Evolutionary conservation across 2,797 vertebrate genomes (phyloP), one percentile per base, ranked within the genome.

Genomic region (Paramormyrops hopkinsi): DNA sequence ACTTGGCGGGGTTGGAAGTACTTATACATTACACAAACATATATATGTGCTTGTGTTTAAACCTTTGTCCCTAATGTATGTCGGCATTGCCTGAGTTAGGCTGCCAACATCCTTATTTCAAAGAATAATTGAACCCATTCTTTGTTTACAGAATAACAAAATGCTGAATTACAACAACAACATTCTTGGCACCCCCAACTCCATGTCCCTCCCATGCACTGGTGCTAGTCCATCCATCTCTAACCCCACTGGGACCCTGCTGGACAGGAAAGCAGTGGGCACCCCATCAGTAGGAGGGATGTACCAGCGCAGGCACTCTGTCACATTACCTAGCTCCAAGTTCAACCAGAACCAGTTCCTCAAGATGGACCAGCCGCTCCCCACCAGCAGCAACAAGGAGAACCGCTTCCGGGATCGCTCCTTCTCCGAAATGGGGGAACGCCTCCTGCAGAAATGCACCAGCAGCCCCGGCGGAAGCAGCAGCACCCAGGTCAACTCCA

Each of bases 241-340:
- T 92, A 96, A 90, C 93, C 95, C 97, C 91, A 90, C 96, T 93
- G 97, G 97, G 95, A 96, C 96, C 96, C 97, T 99, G 96, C 97
- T 99, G 97, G 98, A 99, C 97, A 99, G 98, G 96, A 99, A 99
- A 95, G 98, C 97, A 48, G 98, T 99, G 96, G 98, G 98, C 91
- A 97, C 97, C 91, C 98, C 98, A 59, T 96, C 97, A 0, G 92
- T 94, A 92, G 94, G 94, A 76, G 97, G 95, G 62, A 95, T 97
- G 91, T 98, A 97, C 93, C 96, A 98, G 93, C 97, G 98, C 93
- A 97, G 98, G 94, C 98, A 99, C 95, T 99, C 98, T 0, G 97
- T 98, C 93, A 98, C 95, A 88, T 92, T 96, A 91, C 89, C 91
- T 33, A 94, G 96, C 95, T 96, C 97, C 92, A 98, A 98, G 94